Conservation (phyloP, 2,797 vertebrate genomes). For the Otus scops region DNA sequence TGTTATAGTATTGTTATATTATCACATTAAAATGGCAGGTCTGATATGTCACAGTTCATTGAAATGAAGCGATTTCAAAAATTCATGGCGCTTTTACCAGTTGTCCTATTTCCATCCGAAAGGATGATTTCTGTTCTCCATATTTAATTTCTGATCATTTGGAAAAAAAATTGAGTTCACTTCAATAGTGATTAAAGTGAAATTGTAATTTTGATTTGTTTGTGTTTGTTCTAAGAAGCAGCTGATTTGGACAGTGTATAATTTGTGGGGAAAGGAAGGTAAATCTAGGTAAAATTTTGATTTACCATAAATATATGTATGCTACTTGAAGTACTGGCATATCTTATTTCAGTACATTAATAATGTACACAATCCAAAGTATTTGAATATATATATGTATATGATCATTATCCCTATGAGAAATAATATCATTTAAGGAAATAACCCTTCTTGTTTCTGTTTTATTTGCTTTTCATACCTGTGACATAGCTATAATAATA, state of each 20-base stretch:
- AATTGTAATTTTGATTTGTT: neutral
- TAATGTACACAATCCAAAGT: neutral
- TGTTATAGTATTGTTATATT: neutral
- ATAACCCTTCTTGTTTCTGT: neutral
- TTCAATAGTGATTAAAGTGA: neutral
- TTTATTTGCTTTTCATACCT: neutral
- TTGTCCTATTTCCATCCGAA: neutral
- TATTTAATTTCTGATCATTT: neutral
- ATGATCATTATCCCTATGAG: neutral
- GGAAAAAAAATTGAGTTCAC: neutral
- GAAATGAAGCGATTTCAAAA: neutral
- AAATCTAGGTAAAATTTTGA: neutral
- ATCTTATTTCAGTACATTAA: neutral
- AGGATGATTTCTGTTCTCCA: neutral
- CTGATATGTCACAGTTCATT: neutral
- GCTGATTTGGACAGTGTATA: neutral
- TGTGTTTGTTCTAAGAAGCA: neutral
- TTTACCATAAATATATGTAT: neutral
- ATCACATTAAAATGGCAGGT: neutral
- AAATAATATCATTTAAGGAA: neutral
- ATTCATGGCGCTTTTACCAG: neutral
- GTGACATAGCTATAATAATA: neutral
- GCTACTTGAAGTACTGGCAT: neutral
- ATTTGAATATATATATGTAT: neutral
- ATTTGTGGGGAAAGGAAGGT: neutral